Base-by-base conservation (phyloP, 2,797 vertebrate species). In the Clarias platycephalus region DNA sequence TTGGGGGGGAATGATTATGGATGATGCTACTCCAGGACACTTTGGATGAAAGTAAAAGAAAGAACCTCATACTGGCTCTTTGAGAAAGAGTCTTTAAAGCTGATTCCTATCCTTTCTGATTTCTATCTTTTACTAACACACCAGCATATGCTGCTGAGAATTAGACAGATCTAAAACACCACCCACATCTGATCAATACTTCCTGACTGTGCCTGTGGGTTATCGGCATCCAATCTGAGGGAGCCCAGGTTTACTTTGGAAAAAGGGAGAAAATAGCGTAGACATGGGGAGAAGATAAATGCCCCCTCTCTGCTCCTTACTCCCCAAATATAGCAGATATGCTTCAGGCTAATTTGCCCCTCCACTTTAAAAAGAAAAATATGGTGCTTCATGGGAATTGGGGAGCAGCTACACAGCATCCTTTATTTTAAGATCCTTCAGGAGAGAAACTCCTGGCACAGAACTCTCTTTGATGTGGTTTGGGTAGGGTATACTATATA, bases 331-430 rank as follows among this genome's bases (percentile, higher is more conserved):
- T 82, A 88, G 86, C 81, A 79, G 81, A 80, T 67, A 84, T 85
- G 81, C 85, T 87, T 84, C 63, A 84, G 85, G 88, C 83, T 81
- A 83, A 87, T 71, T 85, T 79, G 71, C 22, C 82, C 82, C 67
- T 83, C 81, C 72, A 78, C 62, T 80, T 86, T 60, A 83, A 60
- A 88, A 58, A 85, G 26, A 67, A 64, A 82, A 70, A 80, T 34
- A 85, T 74, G 55, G 66, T 78, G 84, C 78, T 85, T 83, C 77
- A 79, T 78, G 67, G 82, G 82, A 86, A 49, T 76, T 34, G 53
- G 83, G 63, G 82, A 57, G 64, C 78, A 85, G 76, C 70, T 78
- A 55, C 79, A 71, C 84, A 84, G 82, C 83, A 87, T 87, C 75
- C 71, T 84, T 88, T n/a, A 40, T 82, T 86, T 83, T 31, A 83